phyloP scores from a whole-genome alignment of 2,113 vertebrate species.

The Struthio camelus region DNA sequence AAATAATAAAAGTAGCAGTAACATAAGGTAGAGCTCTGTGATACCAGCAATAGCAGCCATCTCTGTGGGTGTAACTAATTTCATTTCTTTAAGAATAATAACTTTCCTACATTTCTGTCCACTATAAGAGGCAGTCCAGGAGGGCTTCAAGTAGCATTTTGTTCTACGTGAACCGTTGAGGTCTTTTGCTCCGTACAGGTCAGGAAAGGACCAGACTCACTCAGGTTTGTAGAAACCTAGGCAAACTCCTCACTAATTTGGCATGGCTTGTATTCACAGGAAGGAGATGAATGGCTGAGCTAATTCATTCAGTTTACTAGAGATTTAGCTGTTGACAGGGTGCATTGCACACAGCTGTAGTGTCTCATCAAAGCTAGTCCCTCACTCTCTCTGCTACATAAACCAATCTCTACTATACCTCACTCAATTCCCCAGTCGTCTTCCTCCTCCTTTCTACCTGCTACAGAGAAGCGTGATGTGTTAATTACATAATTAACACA shows the following conservation, averaged over 20 bases:
- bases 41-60: not conserved
- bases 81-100: not conserved
- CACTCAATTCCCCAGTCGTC: not conserved
- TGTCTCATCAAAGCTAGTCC: not conserved
- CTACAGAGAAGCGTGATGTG: not conserved
- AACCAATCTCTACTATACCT: not conserved
- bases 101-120: not conserved
- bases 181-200: not conserved
- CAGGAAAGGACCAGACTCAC: not conserved
- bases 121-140: not conserved
- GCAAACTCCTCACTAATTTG: not conserved
- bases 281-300: not conserved
- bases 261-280: not conserved
- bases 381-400: not conserved
- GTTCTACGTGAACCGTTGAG: accelerated
- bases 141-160: not conserved
- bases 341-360: not conserved
- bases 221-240: not conserved
- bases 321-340: not conserved
- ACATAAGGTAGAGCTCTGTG: not conserved
- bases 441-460: not conserved
- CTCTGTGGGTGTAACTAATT: not conserved
- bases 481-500: slow-evolving; percentile 60
- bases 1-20: not conserved
- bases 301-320: not conserved